Evolutionary conservation across 1,140 invertebrate genomes (phyloP).

Genomic region (Anoplophora glabripennis): DNA sequence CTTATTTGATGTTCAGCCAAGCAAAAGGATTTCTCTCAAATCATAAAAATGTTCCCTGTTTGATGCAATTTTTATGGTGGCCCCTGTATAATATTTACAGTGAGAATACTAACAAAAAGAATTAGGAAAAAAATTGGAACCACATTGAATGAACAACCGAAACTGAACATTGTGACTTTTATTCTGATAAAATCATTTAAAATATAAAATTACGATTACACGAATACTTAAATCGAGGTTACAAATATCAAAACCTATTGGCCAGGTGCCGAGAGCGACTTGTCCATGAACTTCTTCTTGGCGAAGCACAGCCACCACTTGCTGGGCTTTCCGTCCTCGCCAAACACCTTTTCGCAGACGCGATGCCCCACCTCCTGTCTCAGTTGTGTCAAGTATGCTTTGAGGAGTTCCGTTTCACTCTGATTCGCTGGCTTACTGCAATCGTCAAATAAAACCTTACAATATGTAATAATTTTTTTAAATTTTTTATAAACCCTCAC

Average conservation of each 20-base stretch:
- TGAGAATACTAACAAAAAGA: no score
- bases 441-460: not conserved
- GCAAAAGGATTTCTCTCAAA: no score
- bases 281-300: conserved; percentile 99
- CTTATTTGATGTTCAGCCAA: no score
- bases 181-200: no score
- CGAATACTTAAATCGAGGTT: no score
- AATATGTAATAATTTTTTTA: not conserved
- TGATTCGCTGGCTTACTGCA: conserved; percentile 63
- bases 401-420: conserved; percentile 83
- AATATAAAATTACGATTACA: no score
- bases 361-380: conserved; percentile 91
- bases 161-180: no score
- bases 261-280: conserved; percentile 83
- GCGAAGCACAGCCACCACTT: conserved; percentile 99
- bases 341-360: conserved; percentile 90
- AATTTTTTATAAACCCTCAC: conserved; percentile 45
- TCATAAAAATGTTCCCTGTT: no score
- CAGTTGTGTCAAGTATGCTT: conserved; percentile 91
- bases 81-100: no score
- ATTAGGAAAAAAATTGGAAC: no score
- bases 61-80: no score
- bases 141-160: no score
- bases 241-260: conserved; percentile 59
- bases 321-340: conserved; percentile 89